Conservation (phyloP, 1,140 invertebrate species). For the Scaptomyza montana region DNA sequence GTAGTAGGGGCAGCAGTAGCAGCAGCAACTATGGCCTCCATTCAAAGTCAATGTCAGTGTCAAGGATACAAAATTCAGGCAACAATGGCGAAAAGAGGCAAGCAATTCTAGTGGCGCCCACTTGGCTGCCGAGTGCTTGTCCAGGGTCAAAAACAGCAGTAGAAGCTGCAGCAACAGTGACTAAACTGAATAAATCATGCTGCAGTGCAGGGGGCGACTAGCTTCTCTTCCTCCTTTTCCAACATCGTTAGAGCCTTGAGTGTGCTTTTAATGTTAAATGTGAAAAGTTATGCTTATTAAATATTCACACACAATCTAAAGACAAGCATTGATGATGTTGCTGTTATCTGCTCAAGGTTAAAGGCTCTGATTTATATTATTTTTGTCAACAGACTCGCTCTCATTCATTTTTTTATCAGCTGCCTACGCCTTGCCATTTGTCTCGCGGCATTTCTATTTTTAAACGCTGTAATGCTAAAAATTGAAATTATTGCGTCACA, state of each 20-base stretch:
- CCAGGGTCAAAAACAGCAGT: slow-evolving; percentile 47
- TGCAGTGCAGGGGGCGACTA: slow-evolving; percentile 20
- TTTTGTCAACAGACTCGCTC: no score
- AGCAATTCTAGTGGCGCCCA: slow-evolving; percentile 41
- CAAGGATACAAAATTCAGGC: slow-evolving; percentile 63
- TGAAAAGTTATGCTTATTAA: neutral
- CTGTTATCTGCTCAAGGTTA: neutral
- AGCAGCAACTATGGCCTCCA: slow-evolving; percentile 25
- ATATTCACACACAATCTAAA: no score
- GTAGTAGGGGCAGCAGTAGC: neutral
- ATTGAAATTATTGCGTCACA: slow-evolving; percentile 64
- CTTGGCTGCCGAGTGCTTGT: slow-evolving; percentile 34
- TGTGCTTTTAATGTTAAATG: slow-evolving; percentile 10
- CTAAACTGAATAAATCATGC: slow-evolving; percentile 64
- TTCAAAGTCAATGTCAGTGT: slow-evolving; percentile 65
- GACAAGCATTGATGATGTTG: neutral
- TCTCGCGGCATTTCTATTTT: slow-evolving; percentile 17
- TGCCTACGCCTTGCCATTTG: slow-evolving; percentile 14
- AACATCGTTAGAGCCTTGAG: slow-evolving; percentile 4
- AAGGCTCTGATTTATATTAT: neutral
- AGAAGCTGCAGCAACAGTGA: slow-evolving; percentile 4
- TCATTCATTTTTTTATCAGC: slow-evolving; percentile 22
- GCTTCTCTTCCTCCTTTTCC: neutral
- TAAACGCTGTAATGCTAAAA: slow-evolving; percentile 41
- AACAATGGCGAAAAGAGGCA: slow-evolving; percentile 54